Conservation (phyloP, 2,113 vertebrate genomes). For the Dromaius novaehollandiae region DNA sequence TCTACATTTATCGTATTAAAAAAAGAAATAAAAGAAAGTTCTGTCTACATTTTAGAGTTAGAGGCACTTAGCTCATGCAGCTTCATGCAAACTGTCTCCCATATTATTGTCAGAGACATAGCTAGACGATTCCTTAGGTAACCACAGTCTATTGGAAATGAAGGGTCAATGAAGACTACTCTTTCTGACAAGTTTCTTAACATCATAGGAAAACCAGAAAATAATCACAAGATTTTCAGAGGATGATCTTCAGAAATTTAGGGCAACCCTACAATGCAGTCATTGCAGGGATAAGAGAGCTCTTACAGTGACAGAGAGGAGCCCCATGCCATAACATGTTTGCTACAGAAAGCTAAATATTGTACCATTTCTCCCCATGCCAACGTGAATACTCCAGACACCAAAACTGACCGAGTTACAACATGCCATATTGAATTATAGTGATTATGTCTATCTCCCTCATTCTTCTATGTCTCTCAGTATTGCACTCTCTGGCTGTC, state of each 20-base stretch:
- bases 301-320: not conserved
- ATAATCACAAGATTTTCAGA: not conserved
- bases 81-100: not conserved
- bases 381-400: not conserved
- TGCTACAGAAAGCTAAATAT: not conserved
- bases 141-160: not conserved
- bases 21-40: slow-evolving; percentile 10
- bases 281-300: not conserved
- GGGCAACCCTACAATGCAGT: not conserved
- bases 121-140: not conserved
- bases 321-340: not conserved
- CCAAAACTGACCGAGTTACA: not conserved
- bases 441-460: not conserved
- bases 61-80: not conserved
- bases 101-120: not conserved
- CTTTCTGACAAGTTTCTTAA: not conserved
- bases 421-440: not conserved
- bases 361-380: fast-evolving
- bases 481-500: not conserved
- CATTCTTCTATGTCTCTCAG: not conserved
- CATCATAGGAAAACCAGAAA: not conserved
- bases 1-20: not conserved
- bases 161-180: not conserved
- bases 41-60: not conserved
- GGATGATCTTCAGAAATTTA: not conserved